phyloP scores from a whole-genome alignment of 2,113 vertebrate species.

The Lampris incognitus region DNA sequence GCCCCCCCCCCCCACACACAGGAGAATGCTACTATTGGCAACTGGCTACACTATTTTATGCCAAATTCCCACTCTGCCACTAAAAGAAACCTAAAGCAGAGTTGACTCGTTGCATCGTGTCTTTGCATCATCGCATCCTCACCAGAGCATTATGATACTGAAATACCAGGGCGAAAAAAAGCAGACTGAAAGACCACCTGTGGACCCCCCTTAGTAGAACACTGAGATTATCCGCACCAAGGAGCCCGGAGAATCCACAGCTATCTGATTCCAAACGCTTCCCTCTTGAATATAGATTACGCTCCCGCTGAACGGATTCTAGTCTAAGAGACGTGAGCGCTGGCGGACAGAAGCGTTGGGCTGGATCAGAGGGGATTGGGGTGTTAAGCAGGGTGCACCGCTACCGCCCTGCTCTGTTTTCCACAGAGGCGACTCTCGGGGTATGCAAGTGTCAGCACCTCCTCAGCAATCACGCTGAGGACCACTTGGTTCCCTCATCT shows the following conservation, averaged over 20 bases:
- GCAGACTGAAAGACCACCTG: background rate
- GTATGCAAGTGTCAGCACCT: conserved; percentile 20
- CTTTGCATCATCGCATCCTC: background rate
- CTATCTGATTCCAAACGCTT: conserved; percentile 20
- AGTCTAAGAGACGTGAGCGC: conserved; percentile 29
- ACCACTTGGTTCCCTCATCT: background rate
- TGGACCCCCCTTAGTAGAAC: background rate
- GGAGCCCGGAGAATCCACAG: conserved; percentile 7
- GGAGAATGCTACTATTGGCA: conserved; percentile 13
- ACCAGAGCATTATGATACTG: background rate
- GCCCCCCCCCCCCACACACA: conserved; percentile 1
- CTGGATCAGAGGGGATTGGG: background rate
- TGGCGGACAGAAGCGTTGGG: background rate
- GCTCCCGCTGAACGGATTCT: conserved; percentile 12
- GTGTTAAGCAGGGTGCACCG: conserved; percentile 11
- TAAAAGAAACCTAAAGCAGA: background rate
- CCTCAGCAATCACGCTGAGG: conserved; percentile 32
- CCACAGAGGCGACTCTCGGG: conserved; percentile 15
- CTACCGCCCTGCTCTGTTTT: conserved; percentile 2
- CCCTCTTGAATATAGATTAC: conserved; percentile 42
- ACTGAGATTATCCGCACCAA: background rate
- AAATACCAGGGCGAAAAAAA: background rate
- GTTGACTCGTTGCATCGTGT: background rate
- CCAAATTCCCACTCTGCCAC: background rate
- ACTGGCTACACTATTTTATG: background rate